These are phyloP conservation scores for Rhinolophus sinicus DNA, from an alignment of 2,113 vertebrate species.

Conservation along the genomic window DNA sequence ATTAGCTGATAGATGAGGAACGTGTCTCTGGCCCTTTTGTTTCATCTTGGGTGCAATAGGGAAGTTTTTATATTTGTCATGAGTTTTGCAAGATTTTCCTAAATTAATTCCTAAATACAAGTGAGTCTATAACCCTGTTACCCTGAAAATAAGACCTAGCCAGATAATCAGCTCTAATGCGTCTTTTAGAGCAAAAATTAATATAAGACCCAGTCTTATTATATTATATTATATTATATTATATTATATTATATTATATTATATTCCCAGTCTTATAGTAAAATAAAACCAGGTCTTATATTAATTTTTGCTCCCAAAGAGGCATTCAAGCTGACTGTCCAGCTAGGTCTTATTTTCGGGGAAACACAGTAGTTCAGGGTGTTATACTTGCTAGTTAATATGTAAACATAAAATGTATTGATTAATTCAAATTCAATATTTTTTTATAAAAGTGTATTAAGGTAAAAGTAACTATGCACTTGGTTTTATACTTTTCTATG, in stretches of 20 bases:
- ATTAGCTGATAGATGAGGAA: background rate
- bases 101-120: background rate
- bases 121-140: background rate
- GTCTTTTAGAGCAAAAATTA: no score
- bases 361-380: background rate
- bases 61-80: background rate
- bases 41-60: background rate
- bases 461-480: background rate
- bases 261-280: no score
- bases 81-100: background rate
- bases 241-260: no score
- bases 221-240: no score
- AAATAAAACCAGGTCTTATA: no score
- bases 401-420: background rate
- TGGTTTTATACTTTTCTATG: background rate
- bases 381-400: background rate
- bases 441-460: background rate
- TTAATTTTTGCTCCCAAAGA: no score
- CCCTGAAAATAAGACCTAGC: no score
- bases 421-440: conserved; percentile 20
- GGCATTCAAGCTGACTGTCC: no score
- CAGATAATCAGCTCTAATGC: no score
- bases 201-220: no score
- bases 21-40: background rate
- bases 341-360: no score